These are phyloP conservation scores for Trichosurus vulpecula DNA, from an alignment of 2,797 vertebrate genomes.

Conservation along the genomic window DNA sequence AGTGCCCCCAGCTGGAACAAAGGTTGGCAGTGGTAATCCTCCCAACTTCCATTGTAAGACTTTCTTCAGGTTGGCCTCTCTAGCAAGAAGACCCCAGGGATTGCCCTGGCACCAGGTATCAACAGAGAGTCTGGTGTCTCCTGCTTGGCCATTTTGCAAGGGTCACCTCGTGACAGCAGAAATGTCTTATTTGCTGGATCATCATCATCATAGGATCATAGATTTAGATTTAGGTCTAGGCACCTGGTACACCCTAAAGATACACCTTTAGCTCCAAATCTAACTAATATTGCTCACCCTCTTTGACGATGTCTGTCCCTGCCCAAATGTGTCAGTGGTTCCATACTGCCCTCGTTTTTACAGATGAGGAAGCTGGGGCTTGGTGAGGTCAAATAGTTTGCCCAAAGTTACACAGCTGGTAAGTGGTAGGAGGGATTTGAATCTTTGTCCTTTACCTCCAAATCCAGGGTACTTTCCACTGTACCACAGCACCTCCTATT, in stretches of 20 bases:
- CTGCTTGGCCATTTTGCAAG: not conserved
- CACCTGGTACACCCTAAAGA: no score
- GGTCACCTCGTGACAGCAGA: not conserved
- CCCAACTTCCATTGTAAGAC: no score
- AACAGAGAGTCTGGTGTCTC: not conserved
- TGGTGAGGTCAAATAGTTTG: not conserved
- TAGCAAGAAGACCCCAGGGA: no score
- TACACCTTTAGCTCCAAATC: no score
- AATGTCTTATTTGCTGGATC: not conserved
- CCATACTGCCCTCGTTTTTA: no score
- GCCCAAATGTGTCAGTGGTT: no score
- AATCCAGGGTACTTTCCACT: not conserved
- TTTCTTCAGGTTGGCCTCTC: no score
- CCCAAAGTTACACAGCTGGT: not conserved
- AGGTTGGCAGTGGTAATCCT: no score
- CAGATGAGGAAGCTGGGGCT: not conserved
- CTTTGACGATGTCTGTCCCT: no score
- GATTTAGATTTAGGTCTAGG: no score
- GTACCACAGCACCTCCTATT: not conserved
- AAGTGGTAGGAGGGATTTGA: not conserved
- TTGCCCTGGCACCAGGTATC: not conserved
- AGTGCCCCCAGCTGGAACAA: no score
- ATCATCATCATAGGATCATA: not conserved
- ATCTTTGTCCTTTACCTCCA: not conserved
- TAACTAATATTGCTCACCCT: no score